Conservation (phyloP, 1,140 invertebrate genomes). For the Carposina sasakii region DNA sequence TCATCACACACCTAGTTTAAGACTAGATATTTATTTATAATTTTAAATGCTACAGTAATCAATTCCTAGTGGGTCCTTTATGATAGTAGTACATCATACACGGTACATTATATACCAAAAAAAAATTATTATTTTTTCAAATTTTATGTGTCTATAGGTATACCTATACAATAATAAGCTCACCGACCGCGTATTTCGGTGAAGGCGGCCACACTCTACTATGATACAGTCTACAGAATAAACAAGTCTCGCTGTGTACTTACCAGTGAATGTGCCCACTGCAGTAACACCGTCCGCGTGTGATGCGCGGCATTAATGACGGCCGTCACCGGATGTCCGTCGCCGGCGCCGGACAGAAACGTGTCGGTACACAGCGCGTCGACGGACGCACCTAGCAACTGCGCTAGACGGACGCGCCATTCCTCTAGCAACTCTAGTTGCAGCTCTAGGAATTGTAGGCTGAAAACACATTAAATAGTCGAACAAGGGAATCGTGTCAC, state of each 20-base stretch:
- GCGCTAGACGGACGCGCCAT: constrained; percentile 85
- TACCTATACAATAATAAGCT: no score
- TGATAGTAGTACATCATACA: no score
- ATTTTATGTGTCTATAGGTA: no score
- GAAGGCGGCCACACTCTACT: no score
- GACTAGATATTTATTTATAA: no score
- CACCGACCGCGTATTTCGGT: no score
- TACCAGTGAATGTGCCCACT: constrained; percentile 91
- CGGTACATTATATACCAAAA: no score
- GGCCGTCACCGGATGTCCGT: constrained; percentile 65
- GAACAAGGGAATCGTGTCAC: no score
- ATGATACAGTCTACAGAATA: neutral
- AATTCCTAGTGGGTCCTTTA: no score
- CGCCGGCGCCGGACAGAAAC: constrained; percentile 53
- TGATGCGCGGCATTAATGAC: constrained; percentile 91
- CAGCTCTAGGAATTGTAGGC: constrained; percentile 89
- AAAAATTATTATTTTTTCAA: no score
- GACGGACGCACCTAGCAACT: constrained; percentile 70
- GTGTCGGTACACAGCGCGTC: constrained; percentile 27
- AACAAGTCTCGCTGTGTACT: constrained; percentile 31
- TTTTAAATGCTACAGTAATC: no score
- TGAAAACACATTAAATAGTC: constrained; percentile 36
- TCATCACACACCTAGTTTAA: no score
- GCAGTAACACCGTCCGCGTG: constrained; percentile 82
- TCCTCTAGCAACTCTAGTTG: constrained; percentile 93